phyloP scores from a whole-genome alignment of 37 sponge, comb jelly and placozoan genomes.

The Petrosia ficiformis region DNA sequence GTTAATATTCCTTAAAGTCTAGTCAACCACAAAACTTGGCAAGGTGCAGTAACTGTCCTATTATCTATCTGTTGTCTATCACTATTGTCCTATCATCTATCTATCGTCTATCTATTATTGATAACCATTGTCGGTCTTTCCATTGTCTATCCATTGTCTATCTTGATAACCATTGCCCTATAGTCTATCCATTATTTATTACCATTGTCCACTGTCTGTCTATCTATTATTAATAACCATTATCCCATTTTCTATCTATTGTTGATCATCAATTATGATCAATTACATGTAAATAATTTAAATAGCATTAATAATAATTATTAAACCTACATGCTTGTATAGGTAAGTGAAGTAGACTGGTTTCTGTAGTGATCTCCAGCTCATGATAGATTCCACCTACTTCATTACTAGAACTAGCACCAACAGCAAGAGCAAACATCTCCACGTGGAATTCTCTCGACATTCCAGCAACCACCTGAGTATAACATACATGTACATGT shows the following conservation, averaged over 20 bases:
- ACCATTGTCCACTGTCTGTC: not conserved
- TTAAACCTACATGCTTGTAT: slow-evolving; percentile 83
- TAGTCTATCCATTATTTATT: not conserved
- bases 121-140: too few species aligned
- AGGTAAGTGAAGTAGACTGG: slow-evolving; percentile 67
- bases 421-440: slow-evolving; percentile 85
- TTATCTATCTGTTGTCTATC: too few species aligned
- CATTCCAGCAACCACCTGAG: slow-evolving; percentile 94
- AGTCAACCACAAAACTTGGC: too few species aligned
- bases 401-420: slow-evolving; percentile 52
- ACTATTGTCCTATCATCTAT: too few species aligned
- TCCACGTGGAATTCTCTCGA: slow-evolving; percentile 63
- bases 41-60: too few species aligned
- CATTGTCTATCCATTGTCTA: too few species aligned
- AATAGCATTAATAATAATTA: not conserved
- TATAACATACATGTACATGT: not conserved
- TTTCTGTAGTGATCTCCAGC: slow-evolving; percentile 79
- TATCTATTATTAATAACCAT: not conserved
- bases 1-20: too few species aligned
- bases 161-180: too few species aligned
- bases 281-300: not conserved
- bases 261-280: not conserved
- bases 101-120: too few species aligned
- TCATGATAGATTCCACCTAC: slow-evolving; percentile 48
- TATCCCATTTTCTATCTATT: not conserved